Base-by-base conservation (phyloP, 2,888 invertebrate genomes). In the Hanleya hanleyi region DNA sequence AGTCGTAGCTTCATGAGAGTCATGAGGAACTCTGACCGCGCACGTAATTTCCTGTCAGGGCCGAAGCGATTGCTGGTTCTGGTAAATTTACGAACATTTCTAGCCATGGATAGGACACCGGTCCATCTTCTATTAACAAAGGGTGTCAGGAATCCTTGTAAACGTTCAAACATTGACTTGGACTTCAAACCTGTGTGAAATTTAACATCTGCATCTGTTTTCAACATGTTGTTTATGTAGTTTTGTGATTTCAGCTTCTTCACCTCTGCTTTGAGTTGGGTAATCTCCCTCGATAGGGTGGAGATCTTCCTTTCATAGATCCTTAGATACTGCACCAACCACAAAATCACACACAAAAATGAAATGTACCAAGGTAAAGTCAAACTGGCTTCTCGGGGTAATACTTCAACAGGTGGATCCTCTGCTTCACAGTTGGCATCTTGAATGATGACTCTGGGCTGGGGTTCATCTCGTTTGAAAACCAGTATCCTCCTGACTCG, bases 61-160 rank as follows among this genome's bases (percentile, higher is more conserved):
- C 47, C 47, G 3, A n/a, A n/a, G n/a, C 7, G 18, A n/a, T 22
- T 47, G 7, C n/a, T 18, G 47, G n/a, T 47, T 47, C 22, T 47
- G 18, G 18, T 47, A 47, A 4, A 4, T 4, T n/a, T 47, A 47
- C 7, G 47, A 2, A 69, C 29, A 41, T 64, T 47, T 51, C 65
- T 77, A 1, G 12, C 3, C 22, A 47, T 29, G 22, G 70, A 49
- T 7, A 9, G 38, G 1, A 64, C 70, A 51, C 73, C 75, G 5
- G 66, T 71, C 75, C 75, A 77, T 37, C 75, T 37, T 61, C 75
- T 69, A 6, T 71, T 71, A 4, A 77, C 75, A 57, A 57, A 68
- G 32, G 71, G 75, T 22, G 66, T 15, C 29, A 75, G 69, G 32
- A 36, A 62, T 12, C 1, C 0, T 65, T 77, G 77, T 33, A 77